These are phyloP conservation scores for Sula dactylatra DNA, from an alignment of 2,113 vertebrate genomes.

Conservation along the genomic window DNA sequence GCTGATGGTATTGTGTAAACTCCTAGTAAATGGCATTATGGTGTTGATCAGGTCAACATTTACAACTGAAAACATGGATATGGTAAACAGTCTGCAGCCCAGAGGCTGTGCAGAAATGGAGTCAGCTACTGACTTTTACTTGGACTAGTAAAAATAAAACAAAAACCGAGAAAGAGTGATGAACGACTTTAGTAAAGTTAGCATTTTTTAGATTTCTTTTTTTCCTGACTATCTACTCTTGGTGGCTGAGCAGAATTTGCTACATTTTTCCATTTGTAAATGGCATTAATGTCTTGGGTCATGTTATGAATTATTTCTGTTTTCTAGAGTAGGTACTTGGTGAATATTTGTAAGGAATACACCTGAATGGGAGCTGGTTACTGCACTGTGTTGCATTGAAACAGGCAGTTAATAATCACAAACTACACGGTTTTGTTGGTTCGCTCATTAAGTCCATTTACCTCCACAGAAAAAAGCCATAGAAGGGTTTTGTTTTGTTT, in stretches of 20 bases:
- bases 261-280: not conserved
- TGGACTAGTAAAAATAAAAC: not conserved
- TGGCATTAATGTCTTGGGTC: not conserved
- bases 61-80: constrained; percentile 65
- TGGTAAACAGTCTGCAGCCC: constrained; percentile 48
- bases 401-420: not conserved
- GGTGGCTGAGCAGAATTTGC: not conserved
- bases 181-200: not conserved
- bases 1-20: constrained; percentile 32
- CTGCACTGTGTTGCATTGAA: not conserved
- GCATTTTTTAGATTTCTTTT: not conserved
- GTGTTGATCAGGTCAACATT: constrained; percentile 60
- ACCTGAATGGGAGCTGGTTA: not conserved
- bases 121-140: not conserved
- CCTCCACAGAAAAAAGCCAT: not conserved
- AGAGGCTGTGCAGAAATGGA: constrained; percentile 7
- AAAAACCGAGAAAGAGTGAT: not conserved
- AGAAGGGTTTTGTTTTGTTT: not conserved
- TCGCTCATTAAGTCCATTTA: not conserved
- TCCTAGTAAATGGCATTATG: constrained; percentile 48
- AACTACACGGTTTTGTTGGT: not conserved
- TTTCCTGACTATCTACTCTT: not conserved
- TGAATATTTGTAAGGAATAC: not conserved
- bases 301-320: not conserved
- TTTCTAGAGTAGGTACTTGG: not conserved